phyloP scores from a whole-genome alignment of 2,797 vertebrate genomes.

The Leptodactylus fallax region DNA sequence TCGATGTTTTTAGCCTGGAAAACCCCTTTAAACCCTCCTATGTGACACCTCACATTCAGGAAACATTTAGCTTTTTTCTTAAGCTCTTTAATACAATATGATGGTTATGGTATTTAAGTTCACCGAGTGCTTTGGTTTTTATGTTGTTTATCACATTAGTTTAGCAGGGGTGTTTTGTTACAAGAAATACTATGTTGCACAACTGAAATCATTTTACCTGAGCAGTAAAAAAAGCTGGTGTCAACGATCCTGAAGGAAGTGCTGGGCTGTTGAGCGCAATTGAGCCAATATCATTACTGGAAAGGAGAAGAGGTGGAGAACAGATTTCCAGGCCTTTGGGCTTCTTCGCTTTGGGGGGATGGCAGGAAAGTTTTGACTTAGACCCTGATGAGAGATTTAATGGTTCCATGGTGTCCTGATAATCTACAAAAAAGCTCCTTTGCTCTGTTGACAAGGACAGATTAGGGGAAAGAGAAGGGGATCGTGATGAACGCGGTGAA shows the following conservation, averaged over 20 bases:
- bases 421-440: constrained; percentile 81
- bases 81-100: not conserved
- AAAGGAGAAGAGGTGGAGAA: constrained; percentile 85
- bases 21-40: not conserved
- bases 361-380: constrained; percentile 84
- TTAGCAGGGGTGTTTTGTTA: too few relatives aligned
- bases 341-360: constrained; percentile 91
- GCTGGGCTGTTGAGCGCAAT: constrained; percentile 94
- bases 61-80: not conserved
- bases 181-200: not conserved
- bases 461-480: constrained; percentile 80
- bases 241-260: constrained; percentile 91
- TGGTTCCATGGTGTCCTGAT: constrained; percentile 82
- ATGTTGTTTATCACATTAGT: not conserved
- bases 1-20: too few relatives aligned
- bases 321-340: constrained; percentile 94
- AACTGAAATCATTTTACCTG: constrained; percentile 80
- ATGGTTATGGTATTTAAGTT: too few relatives aligned
- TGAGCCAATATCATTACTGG: constrained; percentile 89
- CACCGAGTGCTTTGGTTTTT: not conserved
- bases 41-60: not conserved
- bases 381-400: constrained; percentile 93
- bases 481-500: constrained; percentile 77
- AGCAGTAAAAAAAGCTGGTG: constrained; percentile 93
- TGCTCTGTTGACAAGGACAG: constrained; percentile 77